Evolutionary conservation across 2,888 invertebrate genomes (phyloP), one percentile per base, ranked within the genome.

Genomic region (Heliothis peltigera): DNA sequence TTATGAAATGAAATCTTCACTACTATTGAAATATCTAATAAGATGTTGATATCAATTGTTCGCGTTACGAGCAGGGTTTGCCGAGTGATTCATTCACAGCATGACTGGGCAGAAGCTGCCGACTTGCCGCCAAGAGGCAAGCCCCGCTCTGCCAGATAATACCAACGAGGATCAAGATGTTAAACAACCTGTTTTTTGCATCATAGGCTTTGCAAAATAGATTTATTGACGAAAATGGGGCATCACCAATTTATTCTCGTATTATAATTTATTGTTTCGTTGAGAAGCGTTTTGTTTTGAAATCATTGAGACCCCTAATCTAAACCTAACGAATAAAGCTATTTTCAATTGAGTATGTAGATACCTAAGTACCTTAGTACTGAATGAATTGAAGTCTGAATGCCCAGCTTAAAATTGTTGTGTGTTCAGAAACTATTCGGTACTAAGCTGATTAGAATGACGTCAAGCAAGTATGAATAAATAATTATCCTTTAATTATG

Each of bases 81-180:
- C 70, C 32, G 44, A 49, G 78, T 64, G 72, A 72, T 82, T 85
- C 84, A 86, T 83, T 85, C 81, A 79, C 63, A 84, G 78, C 87
- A 87, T 92, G 92, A 92, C 88, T 87, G 79, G 79, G 83, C 89
- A 81, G 60, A 76, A 67, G 70, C 70, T 75, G 81, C 75, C 85
- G 87, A 83, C 86, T 77, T 75, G 83, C 77, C 85, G 87, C 83
- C 86, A 86, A 84, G 83, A 87, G 86, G 86, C 85, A 84, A 84
- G 79, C 67, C 77, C 80, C 82, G 77, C 80, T 79, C 76, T 61
- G 69, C 69, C 68, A 79, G 79, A 85, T 87, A 82, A 84, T 84
- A 77, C 76, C 68, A 78, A 70, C 70, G 69, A 75, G 85, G 89
- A 91, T 91, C 90, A 91, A 91, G 90, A 91, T 89, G 91, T 91